Evolutionary conservation across 2,888 invertebrate genomes (phyloP).

Genomic region (Pediacus dermestoides): DNA sequence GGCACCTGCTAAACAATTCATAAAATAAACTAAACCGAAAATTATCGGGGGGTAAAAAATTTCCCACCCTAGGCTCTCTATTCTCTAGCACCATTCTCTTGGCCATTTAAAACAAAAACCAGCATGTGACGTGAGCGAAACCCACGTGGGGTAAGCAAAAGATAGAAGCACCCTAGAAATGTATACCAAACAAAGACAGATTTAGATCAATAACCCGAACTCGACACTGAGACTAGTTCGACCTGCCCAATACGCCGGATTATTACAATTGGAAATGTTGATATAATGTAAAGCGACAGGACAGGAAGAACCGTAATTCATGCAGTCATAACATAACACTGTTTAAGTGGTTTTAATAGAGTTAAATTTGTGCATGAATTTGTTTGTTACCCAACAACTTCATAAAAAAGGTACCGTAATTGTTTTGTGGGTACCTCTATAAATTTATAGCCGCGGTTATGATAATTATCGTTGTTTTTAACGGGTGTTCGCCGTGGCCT

Average conservation of each 20-base stretch:
- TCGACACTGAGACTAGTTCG: slow-evolving; percentile 16
- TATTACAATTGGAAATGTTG: background rate
- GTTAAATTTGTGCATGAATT: slow-evolving; percentile 15
- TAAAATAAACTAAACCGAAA: too few relatives aligned
- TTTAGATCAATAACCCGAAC: slow-evolving; percentile 39
- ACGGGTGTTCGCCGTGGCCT: too few relatives aligned
- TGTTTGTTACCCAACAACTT: slow-evolving; percentile 19
- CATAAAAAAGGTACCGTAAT: slow-evolving; percentile 13
- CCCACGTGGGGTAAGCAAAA: slow-evolving; percentile 32
- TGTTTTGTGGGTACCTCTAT: too few relatives aligned
- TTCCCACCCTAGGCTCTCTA: too few relatives aligned
- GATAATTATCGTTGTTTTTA: too few relatives aligned
- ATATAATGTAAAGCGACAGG: slow-evolving; percentile 12
- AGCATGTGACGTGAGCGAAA: slow-evolving; percentile 22
- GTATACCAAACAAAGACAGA: slow-evolving; percentile 29
- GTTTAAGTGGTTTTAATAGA: slow-evolving; percentile 11
- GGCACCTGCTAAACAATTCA: too few relatives aligned
- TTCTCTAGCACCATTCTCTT: too few relatives aligned
- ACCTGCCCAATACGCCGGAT: slow-evolving; percentile 25
- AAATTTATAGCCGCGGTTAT: too few relatives aligned
- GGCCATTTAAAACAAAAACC: too few relatives aligned
- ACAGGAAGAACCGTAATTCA: slow-evolving; percentile 10
- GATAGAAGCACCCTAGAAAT: slow-evolving; percentile 18
- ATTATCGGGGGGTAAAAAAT: too few relatives aligned
- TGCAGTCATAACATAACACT: too few relatives aligned